A percentile compares a stretch with the other conserved stretches of the same genome.
These are phyloP conservation scores for Sigmodon hispidus DNA, from an alignment of 2,113 vertebrate species.

Conservation along the genomic window DNA sequence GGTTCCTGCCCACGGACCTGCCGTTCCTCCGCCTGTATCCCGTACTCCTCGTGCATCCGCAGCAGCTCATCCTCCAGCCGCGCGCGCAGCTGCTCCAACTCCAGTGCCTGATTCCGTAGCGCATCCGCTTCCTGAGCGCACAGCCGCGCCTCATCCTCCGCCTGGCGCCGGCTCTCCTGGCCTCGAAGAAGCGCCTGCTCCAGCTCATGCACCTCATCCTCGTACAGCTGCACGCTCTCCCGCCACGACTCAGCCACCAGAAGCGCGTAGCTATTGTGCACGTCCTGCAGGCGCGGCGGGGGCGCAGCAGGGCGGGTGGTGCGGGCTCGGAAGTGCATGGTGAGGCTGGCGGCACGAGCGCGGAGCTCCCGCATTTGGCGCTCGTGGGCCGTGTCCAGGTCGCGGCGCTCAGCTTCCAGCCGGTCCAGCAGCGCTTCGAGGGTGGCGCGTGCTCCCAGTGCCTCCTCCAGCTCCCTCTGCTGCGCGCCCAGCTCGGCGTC, in stretches of 20 bases:
- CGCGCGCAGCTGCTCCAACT: slow-evolving; percentile 87
- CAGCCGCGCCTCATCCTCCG: slow-evolving; percentile 88
- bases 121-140: slow-evolving; percentile 87
- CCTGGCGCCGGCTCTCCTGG: slow-evolving; percentile 84
- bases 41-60: slow-evolving; percentile 87
- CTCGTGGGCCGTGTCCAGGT: slow-evolving; percentile 86
- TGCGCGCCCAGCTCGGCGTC: slow-evolving; percentile 85
- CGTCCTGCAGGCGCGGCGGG: slow-evolving; percentile 84
- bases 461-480: slow-evolving; percentile 84
- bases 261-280: slow-evolving; percentile 89
- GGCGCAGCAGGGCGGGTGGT: slow-evolving; percentile 77
- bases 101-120: slow-evolving; percentile 85
- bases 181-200: slow-evolving; percentile 87
- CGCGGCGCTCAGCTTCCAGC: slow-evolving; percentile 86
- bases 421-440: slow-evolving; percentile 89
- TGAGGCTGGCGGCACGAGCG: slow-evolving; percentile 80
- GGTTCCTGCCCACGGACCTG: slow-evolving; percentile 86
- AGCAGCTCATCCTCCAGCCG: slow-evolving; percentile 89
- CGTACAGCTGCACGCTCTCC: slow-evolving; percentile 90
- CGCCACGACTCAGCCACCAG: slow-evolving; percentile 89
- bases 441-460: slow-evolving; percentile 82
- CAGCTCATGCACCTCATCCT: slow-evolving; percentile 89
- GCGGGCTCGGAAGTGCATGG: slow-evolving; percentile 64
- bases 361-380: slow-evolving; percentile 84
- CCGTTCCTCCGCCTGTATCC: slow-evolving; percentile 85